Percentiles rank a stretch among this genome's conserved stretches.
phyloP scores from a whole-genome alignment of 2,888 invertebrate species.

The Drosophila nigricruria region DNA sequence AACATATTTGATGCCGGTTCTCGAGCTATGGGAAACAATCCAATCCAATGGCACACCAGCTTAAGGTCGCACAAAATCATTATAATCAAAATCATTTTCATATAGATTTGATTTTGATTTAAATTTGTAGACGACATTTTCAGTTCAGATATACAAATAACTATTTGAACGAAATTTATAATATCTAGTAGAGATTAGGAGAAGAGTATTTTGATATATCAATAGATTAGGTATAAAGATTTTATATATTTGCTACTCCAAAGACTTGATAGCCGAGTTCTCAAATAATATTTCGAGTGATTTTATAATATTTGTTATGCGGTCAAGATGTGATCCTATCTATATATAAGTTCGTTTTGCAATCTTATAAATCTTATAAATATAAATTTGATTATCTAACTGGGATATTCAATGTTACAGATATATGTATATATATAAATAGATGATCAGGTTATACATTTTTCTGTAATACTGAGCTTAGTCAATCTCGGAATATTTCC shows the following conservation, averaged over 20 bases:
- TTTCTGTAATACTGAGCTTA: no score
- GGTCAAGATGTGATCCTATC: neutral
- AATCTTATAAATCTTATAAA: neutral
- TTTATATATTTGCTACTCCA: neutral
- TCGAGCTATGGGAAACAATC: slow-evolving; percentile 8
- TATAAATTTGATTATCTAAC: no score
- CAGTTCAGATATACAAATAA: neutral
- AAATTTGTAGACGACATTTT: slow-evolving; percentile 1
- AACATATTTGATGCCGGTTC: slow-evolving; percentile 12
- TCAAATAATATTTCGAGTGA: no score
- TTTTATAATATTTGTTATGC: neutral
- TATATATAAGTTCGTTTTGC: no score
- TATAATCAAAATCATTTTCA: slow-evolving; percentile 7
- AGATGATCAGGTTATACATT: no score
- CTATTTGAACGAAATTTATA: neutral
- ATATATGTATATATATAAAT: no score
- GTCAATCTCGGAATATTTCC: neutral
- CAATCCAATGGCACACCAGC: slow-evolving; percentile 3
- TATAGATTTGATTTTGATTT: neutral
- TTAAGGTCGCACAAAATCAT: slow-evolving; percentile 11
- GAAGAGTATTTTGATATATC: neutral
- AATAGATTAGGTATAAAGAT: neutral
- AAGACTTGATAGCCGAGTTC: neutral
- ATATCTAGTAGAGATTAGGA: neutral
- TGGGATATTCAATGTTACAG: no score